Percentiles rank a stretch among this genome's conserved stretches.
These are phyloP conservation scores for Hirtodrosophila trivittata DNA, from an alignment of 2,888 invertebrate genomes.

Conservation along the genomic window DNA sequence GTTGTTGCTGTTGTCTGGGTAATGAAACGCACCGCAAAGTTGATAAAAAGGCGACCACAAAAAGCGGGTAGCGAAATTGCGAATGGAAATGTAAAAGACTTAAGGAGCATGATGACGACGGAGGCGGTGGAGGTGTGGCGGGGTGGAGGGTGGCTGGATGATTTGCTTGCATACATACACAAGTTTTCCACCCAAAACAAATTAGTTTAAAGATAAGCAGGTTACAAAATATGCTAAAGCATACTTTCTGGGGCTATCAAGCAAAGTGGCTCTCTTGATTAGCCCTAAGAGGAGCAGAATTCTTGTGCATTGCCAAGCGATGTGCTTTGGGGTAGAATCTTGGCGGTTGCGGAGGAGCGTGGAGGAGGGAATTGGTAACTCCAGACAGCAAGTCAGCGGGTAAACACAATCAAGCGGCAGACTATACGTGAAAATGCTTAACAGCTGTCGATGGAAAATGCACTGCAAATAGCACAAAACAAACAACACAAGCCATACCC, in stretches of 20 bases:
- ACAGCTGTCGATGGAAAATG: conserved; percentile 76
- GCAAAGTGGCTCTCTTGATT: conserved; percentile 73
- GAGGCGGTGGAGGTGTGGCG: neutral
- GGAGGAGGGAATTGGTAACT: neutral
- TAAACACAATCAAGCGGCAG: conserved; percentile 73
- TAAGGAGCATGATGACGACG: neutral
- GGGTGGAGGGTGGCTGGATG: neutral
- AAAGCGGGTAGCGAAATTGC: conserved; percentile 18
- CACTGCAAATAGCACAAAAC: conserved; percentile 53
- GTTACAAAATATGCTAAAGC: conserved; percentile 77
- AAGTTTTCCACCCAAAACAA: conserved; percentile 46
- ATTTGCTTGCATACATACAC: neutral
- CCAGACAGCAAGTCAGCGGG: conserved; percentile 23
- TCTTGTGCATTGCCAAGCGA: conserved; percentile 6
- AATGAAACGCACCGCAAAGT: conserved; percentile 64
- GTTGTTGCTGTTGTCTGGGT: conserved; percentile 40
- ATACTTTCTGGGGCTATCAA: conserved; percentile 63
- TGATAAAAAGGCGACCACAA: conserved; percentile 61
- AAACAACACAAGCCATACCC: conserved; percentile 21
- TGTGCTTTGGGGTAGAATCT: neutral
- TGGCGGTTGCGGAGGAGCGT: neutral
- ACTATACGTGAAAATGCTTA: conserved; percentile 71
- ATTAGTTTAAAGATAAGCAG: conserved; percentile 79
- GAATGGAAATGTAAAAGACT: conserved; percentile 33
- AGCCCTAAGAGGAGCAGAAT: conserved; percentile 53